Conservation (phyloP, 2,797 vertebrate species). For the Alcedo atthis region DNA sequence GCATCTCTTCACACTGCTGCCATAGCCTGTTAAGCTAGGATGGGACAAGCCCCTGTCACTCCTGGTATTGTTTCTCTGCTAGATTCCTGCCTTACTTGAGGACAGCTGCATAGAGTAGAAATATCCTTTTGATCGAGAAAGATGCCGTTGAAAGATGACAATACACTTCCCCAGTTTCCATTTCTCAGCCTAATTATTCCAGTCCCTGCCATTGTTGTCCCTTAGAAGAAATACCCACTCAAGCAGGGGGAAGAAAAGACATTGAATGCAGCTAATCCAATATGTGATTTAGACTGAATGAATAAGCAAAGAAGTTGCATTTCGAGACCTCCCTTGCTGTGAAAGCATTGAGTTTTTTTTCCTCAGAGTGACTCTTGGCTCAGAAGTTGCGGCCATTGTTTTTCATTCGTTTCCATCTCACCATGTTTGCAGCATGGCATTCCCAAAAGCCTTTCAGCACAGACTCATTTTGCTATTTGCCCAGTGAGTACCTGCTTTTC, state of each 20-base stretch:
- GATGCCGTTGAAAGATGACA: background rate
- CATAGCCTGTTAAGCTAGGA: background rate
- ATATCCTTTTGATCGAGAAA: background rate
- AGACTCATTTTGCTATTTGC: background rate
- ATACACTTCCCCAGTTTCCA: background rate
- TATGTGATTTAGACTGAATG: background rate
- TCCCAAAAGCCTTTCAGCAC: background rate
- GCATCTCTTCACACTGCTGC: background rate
- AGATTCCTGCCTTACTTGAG: background rate
- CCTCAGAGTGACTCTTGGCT: background rate
- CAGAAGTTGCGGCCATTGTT: background rate
- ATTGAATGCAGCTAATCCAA: background rate
- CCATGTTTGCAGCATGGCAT: background rate
- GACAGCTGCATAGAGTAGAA: background rate
- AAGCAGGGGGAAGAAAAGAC: background rate
- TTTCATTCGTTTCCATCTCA: background rate
- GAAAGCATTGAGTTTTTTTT: background rate
- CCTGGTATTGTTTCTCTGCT: background rate
- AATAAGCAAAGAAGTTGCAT: background rate
- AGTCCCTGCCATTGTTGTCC: background rate
- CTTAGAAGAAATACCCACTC: background rate
- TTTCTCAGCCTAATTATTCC: constrained; percentile 4
- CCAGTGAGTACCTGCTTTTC: background rate
- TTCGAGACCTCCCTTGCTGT: background rate
- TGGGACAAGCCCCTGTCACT: background rate